Base-by-base conservation (phyloP, 2,888 invertebrate species). In the Caenorhabditis sinica region DNA sequence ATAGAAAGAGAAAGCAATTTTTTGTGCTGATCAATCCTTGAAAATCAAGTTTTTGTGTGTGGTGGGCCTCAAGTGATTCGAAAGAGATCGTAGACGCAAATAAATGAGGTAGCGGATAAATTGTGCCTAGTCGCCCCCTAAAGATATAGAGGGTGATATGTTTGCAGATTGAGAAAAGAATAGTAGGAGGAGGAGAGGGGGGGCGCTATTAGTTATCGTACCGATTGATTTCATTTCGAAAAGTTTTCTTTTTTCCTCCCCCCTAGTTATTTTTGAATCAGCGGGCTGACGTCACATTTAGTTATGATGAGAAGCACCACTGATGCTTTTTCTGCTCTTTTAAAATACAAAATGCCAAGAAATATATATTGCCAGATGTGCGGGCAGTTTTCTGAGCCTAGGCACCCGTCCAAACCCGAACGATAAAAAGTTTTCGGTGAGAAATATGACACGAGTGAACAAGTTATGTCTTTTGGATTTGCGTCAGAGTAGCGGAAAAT, bases 1-100 rank as follows among this genome's bases (percentile, higher is more conserved):
- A n/a, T n/a, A n/a, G 25, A 13, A 30, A 40, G 36, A 61, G 25
- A 51, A n/a, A 17, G 20, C 49, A n/a, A 11, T 20, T 49, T 49
- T 49, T 20, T 49, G 49, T 36, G 56, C 53, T 56, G 69, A 69
- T 69, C 56, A 53, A 69, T 69, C 69, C 69, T 69, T 40, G 69
- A 69, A 69, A 69, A 69, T 69, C 69, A 69, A 69, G 69, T 69
- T 69, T 72, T 72, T 72, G n/a, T 72, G 72, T 72, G 60, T 13
- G 8, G 40, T 40, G 40, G 8, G 40, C 30, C 60, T 73, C 43
- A 36, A 61, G 69, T 69, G 61, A 73, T 69, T 40, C 40, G 40
- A 56, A 13, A 51, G 49, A 2, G 28, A 56, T 61, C 61, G 36
- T 30, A 61, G 45, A 61, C 61, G 73, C 73, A 73, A 73, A 73